These are phyloP conservation scores for Pristis pectinata DNA, from an alignment of 2,797 vertebrate species.

Conservation along the genomic window DNA sequence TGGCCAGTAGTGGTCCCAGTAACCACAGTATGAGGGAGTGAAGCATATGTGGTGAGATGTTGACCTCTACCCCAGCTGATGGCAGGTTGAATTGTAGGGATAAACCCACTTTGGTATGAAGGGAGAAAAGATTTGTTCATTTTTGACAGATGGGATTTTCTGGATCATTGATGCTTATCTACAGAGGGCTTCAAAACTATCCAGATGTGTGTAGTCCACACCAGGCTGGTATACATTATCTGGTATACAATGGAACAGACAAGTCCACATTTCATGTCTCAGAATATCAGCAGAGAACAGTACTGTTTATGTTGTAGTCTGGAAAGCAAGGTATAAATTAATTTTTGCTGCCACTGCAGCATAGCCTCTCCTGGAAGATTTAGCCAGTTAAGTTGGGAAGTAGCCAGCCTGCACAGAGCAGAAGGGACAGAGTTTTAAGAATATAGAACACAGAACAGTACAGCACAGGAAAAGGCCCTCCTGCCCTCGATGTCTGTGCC, in stretches of 20 bases:
- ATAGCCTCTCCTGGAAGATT: background rate
- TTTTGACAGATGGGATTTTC: background rate
- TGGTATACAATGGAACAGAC: background rate
- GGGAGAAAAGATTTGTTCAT: background rate
- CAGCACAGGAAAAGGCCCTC: too few species aligned
- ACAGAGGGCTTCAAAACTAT: background rate
- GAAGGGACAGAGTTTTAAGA: background rate
- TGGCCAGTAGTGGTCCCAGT: background rate
- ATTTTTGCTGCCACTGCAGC: background rate
- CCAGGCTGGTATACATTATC: background rate
- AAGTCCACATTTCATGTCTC: slow-evolving; percentile 16
- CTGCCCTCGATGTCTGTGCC: too few species aligned
- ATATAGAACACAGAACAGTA: too few species aligned
- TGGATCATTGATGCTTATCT: slow-evolving; percentile 5
- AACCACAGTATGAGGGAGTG: background rate
- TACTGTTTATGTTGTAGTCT: slow-evolving; percentile 24
- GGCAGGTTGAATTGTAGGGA: background rate
- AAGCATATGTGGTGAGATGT: background rate
- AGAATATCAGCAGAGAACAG: slow-evolving; percentile 16
- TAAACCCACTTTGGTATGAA: background rate
- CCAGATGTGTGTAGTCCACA: background rate
- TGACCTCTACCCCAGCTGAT: background rate
- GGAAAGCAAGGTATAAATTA: slow-evolving; percentile 26
- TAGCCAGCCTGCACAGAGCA: background rate
- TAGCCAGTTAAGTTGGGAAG: too few species aligned